Conservation (phyloP, 1,140 invertebrate species). For the Penaeus japonicus region DNA sequence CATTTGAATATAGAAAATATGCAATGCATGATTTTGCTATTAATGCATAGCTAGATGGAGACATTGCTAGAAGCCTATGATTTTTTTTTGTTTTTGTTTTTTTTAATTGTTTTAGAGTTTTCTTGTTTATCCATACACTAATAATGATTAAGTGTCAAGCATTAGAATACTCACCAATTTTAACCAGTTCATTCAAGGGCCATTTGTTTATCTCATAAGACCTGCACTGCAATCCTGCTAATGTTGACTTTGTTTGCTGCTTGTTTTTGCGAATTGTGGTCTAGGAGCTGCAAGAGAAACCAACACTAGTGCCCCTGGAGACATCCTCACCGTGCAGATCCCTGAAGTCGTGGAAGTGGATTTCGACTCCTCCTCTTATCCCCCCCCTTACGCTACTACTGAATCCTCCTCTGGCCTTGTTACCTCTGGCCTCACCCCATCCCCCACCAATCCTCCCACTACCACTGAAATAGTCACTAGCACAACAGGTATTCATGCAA, state of each 20-base stretch:
- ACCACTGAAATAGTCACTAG: neutral
- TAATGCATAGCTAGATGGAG: too few relatives aligned
- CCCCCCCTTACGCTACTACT: neutral
- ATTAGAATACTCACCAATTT: neutral
- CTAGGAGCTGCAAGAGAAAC: neutral
- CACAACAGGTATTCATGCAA: too few relatives aligned
- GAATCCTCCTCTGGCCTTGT: neutral
- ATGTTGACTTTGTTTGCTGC: conserved; percentile 11
- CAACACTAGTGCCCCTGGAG: neutral
- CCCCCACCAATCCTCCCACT: neutral
- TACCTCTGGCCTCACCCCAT: neutral
- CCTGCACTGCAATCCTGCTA: neutral
- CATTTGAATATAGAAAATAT: too few relatives aligned
- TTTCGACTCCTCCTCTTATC: neutral
- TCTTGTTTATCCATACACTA: too few relatives aligned
- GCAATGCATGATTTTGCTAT: too few relatives aligned
- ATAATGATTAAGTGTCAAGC: neutral
- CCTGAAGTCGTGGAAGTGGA: conserved; percentile 13
- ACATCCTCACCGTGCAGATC: neutral
- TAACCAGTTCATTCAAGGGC: neutral
- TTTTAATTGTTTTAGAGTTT: too few relatives aligned
- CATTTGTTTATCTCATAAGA: neutral
- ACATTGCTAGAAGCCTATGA: too few relatives aligned
- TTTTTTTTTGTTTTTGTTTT: too few relatives aligned
- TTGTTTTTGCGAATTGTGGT: neutral